Base-by-base conservation (phyloP, 2,888 invertebrate species). In the Brachypalpus laphriformis region DNA sequence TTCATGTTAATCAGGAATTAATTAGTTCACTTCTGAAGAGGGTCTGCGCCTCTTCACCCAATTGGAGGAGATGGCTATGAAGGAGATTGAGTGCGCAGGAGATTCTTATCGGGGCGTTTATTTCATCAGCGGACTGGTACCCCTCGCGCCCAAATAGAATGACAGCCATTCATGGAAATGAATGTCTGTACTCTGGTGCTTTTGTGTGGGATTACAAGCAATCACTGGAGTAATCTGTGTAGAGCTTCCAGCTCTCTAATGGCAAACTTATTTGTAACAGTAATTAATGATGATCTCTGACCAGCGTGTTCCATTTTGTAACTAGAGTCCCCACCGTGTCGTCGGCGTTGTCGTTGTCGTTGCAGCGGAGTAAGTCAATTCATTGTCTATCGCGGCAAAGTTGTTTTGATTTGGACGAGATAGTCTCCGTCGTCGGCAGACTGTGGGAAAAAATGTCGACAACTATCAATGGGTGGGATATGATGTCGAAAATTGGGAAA, bases 221-320 rank as follows among this genome's bases (percentile, higher is more conserved):
- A 59, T 54, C 65, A 28, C 37, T 63, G 34, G 45, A 11, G 18
- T 68, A 74, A 81, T 81, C 81, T 81, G 3, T 25, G 11, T 56
- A 14, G 40, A 63, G 51, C 51, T 72, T 47, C 40, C 8, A 59
- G 71, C 71, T 28, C n/a, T 68, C 42, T 56, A 22, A 63, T 74
- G 47, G 57, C 25, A 76, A 70, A 57, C 68, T 34, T 61, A 71
- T 82, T 77, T 77, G 77, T 72, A 66, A 77, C 71, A 61, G 71
- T 59, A 77, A 82, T 77, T 61, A 82, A 71, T 72, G 82, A 20
- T 82, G 77, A 82, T 77, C 82, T 77, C 54, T 82, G 82, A 82
- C 82, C 82, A 59, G 56, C 1, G 77, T 61, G 82, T 47, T 61
- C 82, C 51, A 77, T 77, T 82, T 82, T 66, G 65, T 72, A 14